Conservation (phyloP, 37 sponge, comb jelly and placozoan genomes). For the Chondrilla cf. caribensis region DNA sequence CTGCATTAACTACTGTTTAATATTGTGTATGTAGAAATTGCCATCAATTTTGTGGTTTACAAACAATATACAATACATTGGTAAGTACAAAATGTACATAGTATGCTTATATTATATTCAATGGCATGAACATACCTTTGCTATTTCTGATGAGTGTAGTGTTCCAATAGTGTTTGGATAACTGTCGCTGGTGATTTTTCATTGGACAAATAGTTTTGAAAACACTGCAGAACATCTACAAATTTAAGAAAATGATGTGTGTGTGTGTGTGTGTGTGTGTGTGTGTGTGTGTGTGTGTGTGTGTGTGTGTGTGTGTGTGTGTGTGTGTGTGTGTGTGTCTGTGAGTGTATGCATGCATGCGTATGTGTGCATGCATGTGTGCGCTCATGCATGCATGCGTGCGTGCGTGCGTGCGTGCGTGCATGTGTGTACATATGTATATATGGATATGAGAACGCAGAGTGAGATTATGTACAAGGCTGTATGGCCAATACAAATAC, state of each 20-base stretch:
- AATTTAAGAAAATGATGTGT: too few species aligned
- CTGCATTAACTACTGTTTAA: too few species aligned
- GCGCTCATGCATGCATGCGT: too few species aligned
- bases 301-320: conserved; percentile 20
- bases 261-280: conserved; percentile 6
- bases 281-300: conserved; percentile 17
- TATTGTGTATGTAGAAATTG: too few species aligned
- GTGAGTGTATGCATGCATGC: not conserved
- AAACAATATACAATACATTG: too few species aligned
- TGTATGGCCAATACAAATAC: too few species aligned
- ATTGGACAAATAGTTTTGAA: not conserved
- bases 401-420: too few species aligned
- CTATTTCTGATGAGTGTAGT: conserved; percentile 69
- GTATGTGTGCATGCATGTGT: too few species aligned
- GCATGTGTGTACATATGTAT: too few species aligned
- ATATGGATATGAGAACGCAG: not conserved
- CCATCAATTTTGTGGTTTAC: too few species aligned
- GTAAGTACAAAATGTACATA: too few species aligned
- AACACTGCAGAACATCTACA: not conserved
- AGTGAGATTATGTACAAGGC: not conserved
- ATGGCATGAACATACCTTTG: conserved; percentile 40
- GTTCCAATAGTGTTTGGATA: conserved; percentile 66
- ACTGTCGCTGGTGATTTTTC: conserved; percentile 59
- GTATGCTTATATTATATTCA: not conserved
- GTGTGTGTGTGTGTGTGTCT: conserved; percentile 19